phyloP scores from a whole-genome alignment of 2,113 vertebrate genomes.

The Ovibos moschatus region DNA sequence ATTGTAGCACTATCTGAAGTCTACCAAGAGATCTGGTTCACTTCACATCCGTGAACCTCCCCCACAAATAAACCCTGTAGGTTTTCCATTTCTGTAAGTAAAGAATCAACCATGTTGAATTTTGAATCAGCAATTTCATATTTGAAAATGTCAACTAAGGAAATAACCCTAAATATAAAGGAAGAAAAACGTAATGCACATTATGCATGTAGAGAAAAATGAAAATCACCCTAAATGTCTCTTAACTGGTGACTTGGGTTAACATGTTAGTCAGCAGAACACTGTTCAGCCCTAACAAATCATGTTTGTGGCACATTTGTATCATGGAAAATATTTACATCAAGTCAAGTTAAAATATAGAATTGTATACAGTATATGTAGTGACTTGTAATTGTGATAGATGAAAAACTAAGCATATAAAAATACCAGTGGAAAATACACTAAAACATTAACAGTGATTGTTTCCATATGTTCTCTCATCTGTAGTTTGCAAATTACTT shows the following conservation, averaged over 20 bases:
- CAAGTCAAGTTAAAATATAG: background rate
- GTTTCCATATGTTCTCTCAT: conserved; percentile 7
- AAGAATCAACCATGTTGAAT: background rate
- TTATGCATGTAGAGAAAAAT: background rate
- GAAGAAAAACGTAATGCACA: background rate
- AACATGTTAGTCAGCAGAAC: background rate
- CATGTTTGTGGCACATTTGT: background rate
- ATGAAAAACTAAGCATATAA: background rate
- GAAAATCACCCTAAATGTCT: background rate
- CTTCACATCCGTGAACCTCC: background rate
- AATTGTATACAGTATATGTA: background rate
- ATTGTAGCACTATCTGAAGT: background rate
- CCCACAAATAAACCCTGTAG: background rate
- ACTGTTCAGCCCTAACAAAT: background rate
- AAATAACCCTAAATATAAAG: background rate
- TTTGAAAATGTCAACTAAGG: background rate
- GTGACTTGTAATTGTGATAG: background rate
- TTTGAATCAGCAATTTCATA: background rate
- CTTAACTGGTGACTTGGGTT: background rate
- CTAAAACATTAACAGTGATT: background rate
- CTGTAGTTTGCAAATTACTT: background rate
- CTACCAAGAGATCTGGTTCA: background rate
- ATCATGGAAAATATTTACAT: background rate
- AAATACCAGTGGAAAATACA: background rate
- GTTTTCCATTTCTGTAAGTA: background rate